Percentiles rank a stretch among this genome's conserved stretches.
Evolutionary conservation across 2,113 vertebrate genomes (phyloP).

Genomic region (Pan paniscus): DNA sequence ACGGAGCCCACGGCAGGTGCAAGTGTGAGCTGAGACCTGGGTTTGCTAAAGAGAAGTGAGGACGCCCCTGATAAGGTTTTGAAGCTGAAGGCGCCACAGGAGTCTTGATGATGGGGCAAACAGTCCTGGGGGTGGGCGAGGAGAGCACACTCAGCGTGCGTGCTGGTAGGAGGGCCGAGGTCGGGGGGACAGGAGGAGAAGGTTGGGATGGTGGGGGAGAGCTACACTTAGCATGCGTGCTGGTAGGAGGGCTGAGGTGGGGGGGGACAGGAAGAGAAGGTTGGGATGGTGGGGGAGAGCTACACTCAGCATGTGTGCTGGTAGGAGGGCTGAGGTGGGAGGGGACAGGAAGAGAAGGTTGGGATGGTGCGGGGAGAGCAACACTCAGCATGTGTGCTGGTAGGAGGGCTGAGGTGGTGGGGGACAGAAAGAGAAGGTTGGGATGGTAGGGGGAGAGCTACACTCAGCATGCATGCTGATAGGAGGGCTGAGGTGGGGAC

Average conservation of each 20-base stretch:
- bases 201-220: background rate
- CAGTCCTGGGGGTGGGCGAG: too few species aligned
- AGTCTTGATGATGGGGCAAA: background rate
- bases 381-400: background rate
- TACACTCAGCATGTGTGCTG: rapidly evolving
- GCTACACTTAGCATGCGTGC: too few species aligned
- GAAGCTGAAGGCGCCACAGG: too few species aligned
- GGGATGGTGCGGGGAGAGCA: too few species aligned
- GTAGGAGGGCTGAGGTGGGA: too few species aligned
- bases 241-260: too few species aligned
- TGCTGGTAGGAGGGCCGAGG: background rate
- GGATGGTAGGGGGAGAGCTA: background rate
- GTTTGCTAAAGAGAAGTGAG: background rate
- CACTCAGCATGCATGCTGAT: background rate
- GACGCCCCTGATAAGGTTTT: background rate
- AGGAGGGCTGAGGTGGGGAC: background rate
- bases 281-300: too few species aligned
- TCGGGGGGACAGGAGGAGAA: background rate
- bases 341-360: too few species aligned
- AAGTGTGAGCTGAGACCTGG: background rate
- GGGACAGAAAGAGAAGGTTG: background rate
- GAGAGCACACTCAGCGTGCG: too few species aligned
- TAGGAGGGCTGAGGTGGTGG: background rate
- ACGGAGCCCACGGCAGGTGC: background rate
- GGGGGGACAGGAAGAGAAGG: too few species aligned